Evolutionary conservation across 2,113 vertebrate genomes (phyloP).

Genomic region (Oncorhynchus kisutch): DNA sequence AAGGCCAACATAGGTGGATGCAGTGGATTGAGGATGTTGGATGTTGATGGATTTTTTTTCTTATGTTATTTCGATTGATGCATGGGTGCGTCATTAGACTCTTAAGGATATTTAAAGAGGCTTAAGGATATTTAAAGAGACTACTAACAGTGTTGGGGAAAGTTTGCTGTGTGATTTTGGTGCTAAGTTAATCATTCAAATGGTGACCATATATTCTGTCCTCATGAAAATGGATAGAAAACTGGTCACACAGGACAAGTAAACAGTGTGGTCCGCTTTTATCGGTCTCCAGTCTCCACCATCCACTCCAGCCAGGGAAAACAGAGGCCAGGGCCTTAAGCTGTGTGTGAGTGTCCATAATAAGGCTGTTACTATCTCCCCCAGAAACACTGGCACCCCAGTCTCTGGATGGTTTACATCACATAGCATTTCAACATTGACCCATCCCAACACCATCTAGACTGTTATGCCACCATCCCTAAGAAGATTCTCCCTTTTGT

Average conservation of each 20-base stretch:
- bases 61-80: too few species aligned
- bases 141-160: too few species aligned
- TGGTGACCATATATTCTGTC: background rate
- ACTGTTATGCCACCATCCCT: conserved; percentile 32
- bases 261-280: background rate
- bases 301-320: background rate
- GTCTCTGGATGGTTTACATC: conserved; percentile 1
- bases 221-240: background rate
- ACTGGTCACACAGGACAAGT: background rate
- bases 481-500: conserved; percentile 14
- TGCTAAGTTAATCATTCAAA: too few species aligned
- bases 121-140: too few species aligned
- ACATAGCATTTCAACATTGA: background rate
- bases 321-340: conserved; percentile 10
- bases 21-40: too few species aligned
- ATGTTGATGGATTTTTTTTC: too few species aligned
- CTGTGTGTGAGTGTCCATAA: conserved; percentile 7
- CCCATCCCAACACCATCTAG: background rate
- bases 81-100: too few species aligned
- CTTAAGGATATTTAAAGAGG: too few species aligned
- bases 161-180: too few species aligned
- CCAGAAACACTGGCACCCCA: conserved; percentile 4
- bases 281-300: background rate
- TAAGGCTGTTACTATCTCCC: conserved; percentile 28
- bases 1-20: too few species aligned